phyloP scores from a whole-genome alignment of 2,113 vertebrate genomes.

The Oryzias curvinotus region DNA sequence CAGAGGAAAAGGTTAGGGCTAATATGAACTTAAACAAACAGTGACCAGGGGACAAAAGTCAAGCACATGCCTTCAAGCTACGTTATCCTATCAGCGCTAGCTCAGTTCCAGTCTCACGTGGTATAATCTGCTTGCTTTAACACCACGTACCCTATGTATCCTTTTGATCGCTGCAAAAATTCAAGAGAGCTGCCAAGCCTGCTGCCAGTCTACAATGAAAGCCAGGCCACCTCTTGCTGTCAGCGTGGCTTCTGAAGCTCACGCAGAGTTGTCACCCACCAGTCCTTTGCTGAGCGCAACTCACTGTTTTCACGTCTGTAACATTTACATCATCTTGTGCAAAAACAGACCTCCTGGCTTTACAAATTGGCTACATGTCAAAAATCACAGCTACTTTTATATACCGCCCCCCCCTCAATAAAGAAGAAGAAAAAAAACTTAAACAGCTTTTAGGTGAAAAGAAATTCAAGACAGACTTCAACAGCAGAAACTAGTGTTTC shows the following conservation, averaged over 20 bases:
- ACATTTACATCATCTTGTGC: too few relatives aligned
- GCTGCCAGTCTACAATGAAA: neutral
- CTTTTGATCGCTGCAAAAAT: conserved; percentile 6
- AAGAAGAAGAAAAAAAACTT: too few relatives aligned
- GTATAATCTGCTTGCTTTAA: too few relatives aligned
- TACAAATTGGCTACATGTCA: too few relatives aligned
- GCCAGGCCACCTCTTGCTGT: neutral
- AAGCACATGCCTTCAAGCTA: neutral
- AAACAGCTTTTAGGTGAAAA: neutral
- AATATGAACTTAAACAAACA: neutral
- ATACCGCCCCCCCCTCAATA: too few relatives aligned
- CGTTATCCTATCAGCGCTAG: neutral
- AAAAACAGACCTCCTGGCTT: too few relatives aligned
- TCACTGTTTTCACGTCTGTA: neutral
- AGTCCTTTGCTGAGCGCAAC: neutral
- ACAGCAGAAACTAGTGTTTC: neutral
- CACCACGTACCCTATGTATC: neutral
- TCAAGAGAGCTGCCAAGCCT: neutral
- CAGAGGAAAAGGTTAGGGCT: too few relatives aligned
- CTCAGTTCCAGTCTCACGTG: too few relatives aligned
- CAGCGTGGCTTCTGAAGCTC: neutral
- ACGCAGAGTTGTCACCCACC: neutral
- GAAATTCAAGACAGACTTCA: neutral
- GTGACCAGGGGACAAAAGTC: neutral
- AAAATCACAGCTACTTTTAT: too few relatives aligned